Percentiles rank a stretch among this genome's conserved stretches.
Conservation (phyloP, 2,797 vertebrate species). For the Dipus sagitta region DNA sequence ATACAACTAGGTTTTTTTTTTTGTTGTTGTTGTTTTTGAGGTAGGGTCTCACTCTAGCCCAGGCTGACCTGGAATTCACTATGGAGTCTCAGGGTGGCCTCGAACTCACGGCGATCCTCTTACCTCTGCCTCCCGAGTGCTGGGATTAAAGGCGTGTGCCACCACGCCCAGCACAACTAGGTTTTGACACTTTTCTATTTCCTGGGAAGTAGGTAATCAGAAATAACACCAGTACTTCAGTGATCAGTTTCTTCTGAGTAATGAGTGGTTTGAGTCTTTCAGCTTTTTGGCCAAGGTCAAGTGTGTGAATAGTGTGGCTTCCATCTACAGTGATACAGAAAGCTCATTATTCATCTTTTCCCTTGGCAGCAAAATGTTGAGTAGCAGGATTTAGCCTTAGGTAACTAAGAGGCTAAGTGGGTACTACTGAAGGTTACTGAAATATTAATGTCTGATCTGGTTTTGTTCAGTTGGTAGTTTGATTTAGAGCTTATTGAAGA, state of each 20-base stretch:
- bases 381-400: not conserved
- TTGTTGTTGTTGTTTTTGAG: too few relatives aligned
- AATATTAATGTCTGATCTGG: not conserved
- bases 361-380: slow-evolving; percentile 10
- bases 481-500: not conserved
- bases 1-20: slow-evolving; percentile 1
- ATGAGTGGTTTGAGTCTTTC: not conserved
- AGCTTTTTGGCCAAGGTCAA: not conserved
- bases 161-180: too few relatives aligned
- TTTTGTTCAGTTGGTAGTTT: slow-evolving; percentile 56
- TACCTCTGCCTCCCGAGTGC: too few relatives aligned
- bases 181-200: slow-evolving; percentile 39
- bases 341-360: not conserved
- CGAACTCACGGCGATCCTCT: too few relatives aligned
- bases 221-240: not conserved
- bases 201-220: slow-evolving; percentile 34
- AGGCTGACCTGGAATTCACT: too few relatives aligned
- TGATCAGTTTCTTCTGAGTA: slow-evolving; percentile 16
- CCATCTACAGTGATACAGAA: not conserved
- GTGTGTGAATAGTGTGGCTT: not conserved
- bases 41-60: too few relatives aligned
- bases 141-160: too few relatives aligned
- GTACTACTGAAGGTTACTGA: not conserved
- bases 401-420: not conserved
- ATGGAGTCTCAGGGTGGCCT: too few relatives aligned